phyloP scores from a whole-genome alignment of 64 coral and sea anemone genomes.

The Montipora sp. region DNA sequence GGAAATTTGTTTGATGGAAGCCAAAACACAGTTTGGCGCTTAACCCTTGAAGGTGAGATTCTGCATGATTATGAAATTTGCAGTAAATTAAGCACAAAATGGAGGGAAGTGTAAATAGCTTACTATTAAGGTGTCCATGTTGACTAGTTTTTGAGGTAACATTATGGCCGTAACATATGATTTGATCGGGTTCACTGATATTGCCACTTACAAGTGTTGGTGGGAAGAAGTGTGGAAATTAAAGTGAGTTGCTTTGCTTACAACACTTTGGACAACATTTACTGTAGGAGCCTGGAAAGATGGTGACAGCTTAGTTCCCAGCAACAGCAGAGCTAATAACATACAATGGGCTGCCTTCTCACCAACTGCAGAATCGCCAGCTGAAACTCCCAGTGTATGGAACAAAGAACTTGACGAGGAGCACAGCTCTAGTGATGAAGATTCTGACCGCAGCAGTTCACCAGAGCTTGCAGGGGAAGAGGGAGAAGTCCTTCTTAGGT shows the following conservation, averaged over 20 bases:
- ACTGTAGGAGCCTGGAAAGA: background rate
- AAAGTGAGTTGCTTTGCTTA: background rate
- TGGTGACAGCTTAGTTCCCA: background rate
- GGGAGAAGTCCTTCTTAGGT: slow-evolving; percentile 86
- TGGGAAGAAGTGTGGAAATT: background rate
- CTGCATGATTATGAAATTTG: too few species aligned
- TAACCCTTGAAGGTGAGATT: too few species aligned
- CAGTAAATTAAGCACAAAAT: too few species aligned
- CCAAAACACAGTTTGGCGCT: too few species aligned
- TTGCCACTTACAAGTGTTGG: too few species aligned
- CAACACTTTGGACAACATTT: background rate
- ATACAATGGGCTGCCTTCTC: slow-evolving; percentile 78
- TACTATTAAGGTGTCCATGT: too few species aligned
- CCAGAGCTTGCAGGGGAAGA: slow-evolving; percentile 91
- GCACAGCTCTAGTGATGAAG: slow-evolving; percentile 93
- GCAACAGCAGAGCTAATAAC: background rate
- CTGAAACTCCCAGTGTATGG: background rate
- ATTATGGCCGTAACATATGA: too few species aligned
- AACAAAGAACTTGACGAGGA: slow-evolving; percentile 53
- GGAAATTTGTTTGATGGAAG: too few species aligned
- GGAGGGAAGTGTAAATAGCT: too few species aligned
- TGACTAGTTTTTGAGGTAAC: too few species aligned
- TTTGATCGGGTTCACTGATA: too few species aligned
- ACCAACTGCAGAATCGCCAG: background rate
- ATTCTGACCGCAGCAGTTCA: slow-evolving; percentile 80